phyloP scores from a whole-genome alignment of 1,140 invertebrate species.

The Fopius arisanus region DNA sequence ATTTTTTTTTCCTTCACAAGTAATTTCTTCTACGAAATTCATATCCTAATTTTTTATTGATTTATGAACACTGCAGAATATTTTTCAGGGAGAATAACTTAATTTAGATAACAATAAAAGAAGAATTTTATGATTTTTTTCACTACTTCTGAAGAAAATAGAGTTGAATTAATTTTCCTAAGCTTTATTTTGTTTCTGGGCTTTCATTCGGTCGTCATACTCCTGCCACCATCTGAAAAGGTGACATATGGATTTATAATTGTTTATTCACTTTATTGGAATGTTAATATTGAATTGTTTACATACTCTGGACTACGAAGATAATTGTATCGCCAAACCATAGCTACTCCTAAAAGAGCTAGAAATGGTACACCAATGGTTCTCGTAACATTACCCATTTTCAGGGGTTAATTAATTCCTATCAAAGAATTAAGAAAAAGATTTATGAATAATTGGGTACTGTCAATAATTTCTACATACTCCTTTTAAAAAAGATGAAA shows the following conservation, averaged over 20 bases:
- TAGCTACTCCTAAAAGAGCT: neutral
- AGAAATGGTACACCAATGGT: neutral
- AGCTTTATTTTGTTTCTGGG: neutral
- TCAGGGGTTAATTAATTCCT: neutral
- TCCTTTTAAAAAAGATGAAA: too few relatives aligned
- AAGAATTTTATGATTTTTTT: neutral
- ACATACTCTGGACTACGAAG: constrained; percentile 8
- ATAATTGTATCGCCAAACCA: neutral
- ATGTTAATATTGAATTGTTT: neutral
- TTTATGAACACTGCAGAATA: neutral
- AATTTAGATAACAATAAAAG: neutral
- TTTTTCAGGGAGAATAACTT: neutral
- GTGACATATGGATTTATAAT: neutral
- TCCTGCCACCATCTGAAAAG: constrained; percentile 4
- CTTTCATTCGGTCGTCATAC: neutral
- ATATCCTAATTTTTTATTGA: too few relatives aligned
- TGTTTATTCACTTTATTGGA: neutral
- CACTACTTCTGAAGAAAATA: neutral
- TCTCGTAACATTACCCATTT: neutral
- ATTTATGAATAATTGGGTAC: neutral
- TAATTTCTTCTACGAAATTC: neutral
- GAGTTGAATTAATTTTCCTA: neutral
- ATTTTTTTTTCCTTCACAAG: neutral
- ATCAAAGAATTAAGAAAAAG: neutral
- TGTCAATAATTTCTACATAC: neutral